These are phyloP conservation scores for Hydrolagus affinis DNA, from an alignment of 2,113 vertebrate genomes.

Conservation along the genomic window DNA sequence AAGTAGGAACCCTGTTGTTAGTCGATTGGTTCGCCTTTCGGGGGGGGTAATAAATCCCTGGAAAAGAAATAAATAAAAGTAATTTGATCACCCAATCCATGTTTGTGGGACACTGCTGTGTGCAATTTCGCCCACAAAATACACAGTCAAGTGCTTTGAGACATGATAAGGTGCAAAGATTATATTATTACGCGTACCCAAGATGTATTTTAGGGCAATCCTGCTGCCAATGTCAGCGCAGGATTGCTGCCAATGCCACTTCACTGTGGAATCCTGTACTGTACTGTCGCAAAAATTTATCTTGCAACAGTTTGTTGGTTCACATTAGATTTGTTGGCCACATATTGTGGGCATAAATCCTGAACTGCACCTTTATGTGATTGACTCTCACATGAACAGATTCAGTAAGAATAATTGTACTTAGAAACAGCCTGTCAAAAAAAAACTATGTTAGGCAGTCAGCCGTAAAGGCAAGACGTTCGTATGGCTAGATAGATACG, in stretches of 20 bases:
- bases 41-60: no score
- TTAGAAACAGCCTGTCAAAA: background rate
- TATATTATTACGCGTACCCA: no score
- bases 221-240: background rate
- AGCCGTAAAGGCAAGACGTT: background rate
- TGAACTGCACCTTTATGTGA: background rate
- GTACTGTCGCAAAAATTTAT: background rate
- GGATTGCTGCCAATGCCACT: no score
- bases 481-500: background rate
- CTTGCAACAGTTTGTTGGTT: background rate
- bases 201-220: background rate
- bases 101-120: no score
- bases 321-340: background rate
- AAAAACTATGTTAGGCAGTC: background rate
- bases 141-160: no score
- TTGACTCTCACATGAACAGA: background rate
- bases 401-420: constrained; percentile 10
- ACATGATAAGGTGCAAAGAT: no score
- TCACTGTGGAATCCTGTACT: background rate
- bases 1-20: no score
- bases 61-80: no score
- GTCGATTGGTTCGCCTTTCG: no score
- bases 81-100: no score
- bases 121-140: no score
- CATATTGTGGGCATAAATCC: background rate